Base-by-base conservation (phyloP, 2,113 vertebrate species). In the Dipodomys spectabilis region DNA sequence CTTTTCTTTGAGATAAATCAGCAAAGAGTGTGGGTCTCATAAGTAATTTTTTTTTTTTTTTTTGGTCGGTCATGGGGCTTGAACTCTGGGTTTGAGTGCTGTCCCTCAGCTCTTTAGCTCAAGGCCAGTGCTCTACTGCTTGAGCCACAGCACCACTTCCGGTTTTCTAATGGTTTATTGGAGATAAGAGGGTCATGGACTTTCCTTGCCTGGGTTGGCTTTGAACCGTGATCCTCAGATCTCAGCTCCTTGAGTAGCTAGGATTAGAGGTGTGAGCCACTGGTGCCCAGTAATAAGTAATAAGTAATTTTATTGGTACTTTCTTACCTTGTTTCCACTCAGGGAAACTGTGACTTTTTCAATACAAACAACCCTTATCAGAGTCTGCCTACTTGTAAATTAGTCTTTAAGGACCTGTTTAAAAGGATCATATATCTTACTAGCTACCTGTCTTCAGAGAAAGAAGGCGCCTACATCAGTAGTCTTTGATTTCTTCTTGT, bases 1-100 rank as follows among this genome's bases (percentile, higher is more conserved):
- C 64, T 88, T 88, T 64, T 39, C 64, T 90, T 86, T 69, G 67
- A 86, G 73, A 39, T 60, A 67, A 86, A 39, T 75, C 60, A 84
- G 7, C 64, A 30, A 19, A 49, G 9, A 12, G 49, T 49, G 10
- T 49, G 44, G 30, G 10, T 62, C 71, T 91, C 35, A 71, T 69
- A 39, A 57, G 32, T 32, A 18, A 57, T 88, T 88, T 79, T 83
- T 39, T 39, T 39, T 39, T 39, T n/a, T n/a, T n/a, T 39, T 39
- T 39, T 39, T 39, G 39, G 39, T 39, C 5, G 39, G 39, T 39
- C 39, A 5, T 39, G 39, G 5, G 39, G 39, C 39, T 39, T 39
- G 39, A 39, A 39, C 39, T 39, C 39, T 39, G 39, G 39, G 39
- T 5, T 39, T 39, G 39, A 39, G 39, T 6, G 39, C 39, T 39